A percentile compares a stretch with the other conserved stretches of the same genome.
Evolutionary conservation across 2,797 vertebrate species (phyloP).

Genomic region (Halcyon chelicuti): DNA sequence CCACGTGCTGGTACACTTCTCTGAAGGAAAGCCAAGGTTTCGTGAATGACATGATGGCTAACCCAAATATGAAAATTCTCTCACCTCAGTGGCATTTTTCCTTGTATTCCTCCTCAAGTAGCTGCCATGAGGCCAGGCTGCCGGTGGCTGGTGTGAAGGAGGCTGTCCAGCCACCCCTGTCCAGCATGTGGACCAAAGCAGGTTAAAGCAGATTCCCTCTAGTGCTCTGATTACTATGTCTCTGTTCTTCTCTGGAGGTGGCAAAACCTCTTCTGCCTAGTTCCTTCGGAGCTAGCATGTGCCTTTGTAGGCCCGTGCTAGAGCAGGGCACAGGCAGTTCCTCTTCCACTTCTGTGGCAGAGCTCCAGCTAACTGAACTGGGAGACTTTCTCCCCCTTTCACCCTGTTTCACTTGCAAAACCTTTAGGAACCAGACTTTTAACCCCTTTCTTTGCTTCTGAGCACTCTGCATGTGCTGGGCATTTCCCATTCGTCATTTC

Average conservation of each 20-base stretch:
- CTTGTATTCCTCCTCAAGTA: background rate
- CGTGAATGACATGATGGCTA: background rate
- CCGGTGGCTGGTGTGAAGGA: background rate
- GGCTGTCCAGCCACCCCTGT: constrained; percentile 19
- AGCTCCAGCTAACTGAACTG: background rate
- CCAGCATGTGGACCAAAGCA: background rate
- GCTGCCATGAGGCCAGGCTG: background rate
- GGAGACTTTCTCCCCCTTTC: background rate
- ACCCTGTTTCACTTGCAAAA: constrained; percentile 16
- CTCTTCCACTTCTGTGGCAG: constrained; percentile 2
- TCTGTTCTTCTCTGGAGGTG: background rate
- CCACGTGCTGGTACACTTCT: background rate
- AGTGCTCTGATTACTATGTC: background rate
- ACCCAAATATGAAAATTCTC: background rate
- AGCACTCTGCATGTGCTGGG: background rate
- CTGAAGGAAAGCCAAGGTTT: background rate
- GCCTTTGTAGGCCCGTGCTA: background rate
- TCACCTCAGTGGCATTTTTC: background rate
- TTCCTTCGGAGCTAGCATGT: background rate
- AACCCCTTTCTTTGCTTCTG: constrained; percentile 60
- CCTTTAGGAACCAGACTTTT: constrained; percentile 61
- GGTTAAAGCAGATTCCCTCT: background rate
- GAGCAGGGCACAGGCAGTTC: constrained; percentile 35
- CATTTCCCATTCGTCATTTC: constrained; percentile 32
- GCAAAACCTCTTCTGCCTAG: background rate